Base-by-base conservation (phyloP, 2,797 vertebrate species). In the Sternarchorhynchus goeldii region DNA sequence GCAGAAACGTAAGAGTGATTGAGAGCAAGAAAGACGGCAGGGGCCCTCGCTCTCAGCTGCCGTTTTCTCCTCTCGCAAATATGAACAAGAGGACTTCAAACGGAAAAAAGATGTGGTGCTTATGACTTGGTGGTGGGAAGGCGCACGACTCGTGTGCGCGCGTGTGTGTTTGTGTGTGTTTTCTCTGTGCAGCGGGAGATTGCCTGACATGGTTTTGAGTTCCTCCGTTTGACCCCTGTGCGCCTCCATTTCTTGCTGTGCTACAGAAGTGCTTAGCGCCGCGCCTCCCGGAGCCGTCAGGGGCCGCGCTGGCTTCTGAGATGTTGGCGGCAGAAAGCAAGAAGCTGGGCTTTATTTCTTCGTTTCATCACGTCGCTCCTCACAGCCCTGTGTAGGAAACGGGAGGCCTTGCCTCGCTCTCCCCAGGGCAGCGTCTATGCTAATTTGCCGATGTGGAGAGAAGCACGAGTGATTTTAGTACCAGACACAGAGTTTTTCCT, bases 401-500 rank as follows among this genome's bases (percentile, higher is more conserved):
- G 81, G 55, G 72, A 67, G 79, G 77, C 76, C 87, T 89, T 86
- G 81, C 77, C 73, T 71, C 79, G 70, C 58, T 75, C 76, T 80
- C 83, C 87, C 83, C 84, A 72, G 79, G 82, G 82, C 29, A 81
- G 77, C 34, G 14, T 57, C 75, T 77, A 60, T 82, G 82, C 84
- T 85, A 87, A 86, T 88, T 86, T 65, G 20, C 66, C 56, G 79
- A 76, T 62, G 81, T 87, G 73, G 81, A 25, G 82, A 81, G 82
- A 83, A 83, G 82, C 85, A 67, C 64, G 39, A 12, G 45, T 3
- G 45, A 65, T 82, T 85, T 83, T 58, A 66, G 58, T 73, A 36
- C 59, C 80, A 78, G 72, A 77, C 56, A 4, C 83, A 81, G 78
- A 83, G 83, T 79, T 76, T 59, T 63, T 71, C 62, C 31, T 41